phyloP scores from a whole-genome alignment of 2,113 vertebrate genomes.

The Platysternon megacephalum region DNA sequence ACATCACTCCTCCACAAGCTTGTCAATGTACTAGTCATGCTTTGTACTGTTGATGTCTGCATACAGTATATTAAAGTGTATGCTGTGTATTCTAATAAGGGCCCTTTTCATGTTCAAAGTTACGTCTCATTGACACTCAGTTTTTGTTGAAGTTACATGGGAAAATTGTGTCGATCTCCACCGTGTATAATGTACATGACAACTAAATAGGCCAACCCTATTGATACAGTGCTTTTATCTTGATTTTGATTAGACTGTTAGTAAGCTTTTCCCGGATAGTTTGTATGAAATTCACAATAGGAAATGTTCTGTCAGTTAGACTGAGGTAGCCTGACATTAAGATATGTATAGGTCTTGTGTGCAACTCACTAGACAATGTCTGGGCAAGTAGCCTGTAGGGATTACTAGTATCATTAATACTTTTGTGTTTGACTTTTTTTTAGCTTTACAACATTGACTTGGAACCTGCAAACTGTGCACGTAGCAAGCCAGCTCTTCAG shows the following conservation, averaged over 20 bases:
- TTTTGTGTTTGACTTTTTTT: neutral
- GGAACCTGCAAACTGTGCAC: neutral
- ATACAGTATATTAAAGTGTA: slow-evolving; percentile 26
- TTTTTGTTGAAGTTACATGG: slow-evolving; percentile 5
- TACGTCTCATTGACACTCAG: slow-evolving; percentile 8
- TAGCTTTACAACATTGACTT: neutral
- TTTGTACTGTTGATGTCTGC: slow-evolving; percentile 12
- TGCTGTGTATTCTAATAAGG: neutral
- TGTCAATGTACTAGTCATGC: slow-evolving; percentile 43
- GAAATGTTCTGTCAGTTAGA: neutral
- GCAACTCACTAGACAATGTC: neutral
- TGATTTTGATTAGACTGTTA: neutral
- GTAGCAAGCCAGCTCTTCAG: neutral
- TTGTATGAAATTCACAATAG: neutral
- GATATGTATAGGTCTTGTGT: neutral
- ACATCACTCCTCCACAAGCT: slow-evolving; percentile 28
- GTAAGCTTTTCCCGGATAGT: neutral
- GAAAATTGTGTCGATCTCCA: neutral
- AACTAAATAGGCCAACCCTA: neutral
- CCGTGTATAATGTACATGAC: neutral
- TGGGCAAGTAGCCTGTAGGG: neutral
- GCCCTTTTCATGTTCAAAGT: neutral
- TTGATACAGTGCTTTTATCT: neutral
- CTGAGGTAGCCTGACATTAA: neutral
- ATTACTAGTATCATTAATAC: neutral